These are phyloP conservation scores for Eurytoma californica DNA, from an alignment of 2,888 invertebrate genomes.

Conservation along the genomic window DNA sequence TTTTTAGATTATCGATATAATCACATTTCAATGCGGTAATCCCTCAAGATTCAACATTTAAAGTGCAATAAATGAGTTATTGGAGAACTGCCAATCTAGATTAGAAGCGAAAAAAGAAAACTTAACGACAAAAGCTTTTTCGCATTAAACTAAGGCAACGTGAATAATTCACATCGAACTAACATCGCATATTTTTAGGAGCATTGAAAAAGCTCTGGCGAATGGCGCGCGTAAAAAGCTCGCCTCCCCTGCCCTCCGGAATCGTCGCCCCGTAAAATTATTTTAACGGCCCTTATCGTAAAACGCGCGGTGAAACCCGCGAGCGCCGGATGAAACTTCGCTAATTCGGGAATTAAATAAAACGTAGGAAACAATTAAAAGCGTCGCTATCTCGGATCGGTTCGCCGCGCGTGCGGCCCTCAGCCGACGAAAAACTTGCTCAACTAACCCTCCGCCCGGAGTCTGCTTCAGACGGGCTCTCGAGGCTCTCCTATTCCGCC, in stretches of 20 bases:
- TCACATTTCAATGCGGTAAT: no score
- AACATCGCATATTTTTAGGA: no score
- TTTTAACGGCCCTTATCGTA: conserved; percentile 2
- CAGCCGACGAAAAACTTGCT: background rate
- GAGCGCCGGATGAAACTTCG: conserved; percentile 21
- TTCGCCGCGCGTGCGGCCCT: background rate
- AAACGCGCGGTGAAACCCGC: conserved; percentile 5
- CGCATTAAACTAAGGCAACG: no score
- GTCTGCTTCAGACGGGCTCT: conserved; percentile 43
- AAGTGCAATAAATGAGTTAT: no score
- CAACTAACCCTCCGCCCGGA: conserved; percentile 16
- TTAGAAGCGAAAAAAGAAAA: no score
- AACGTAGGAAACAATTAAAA: background rate
- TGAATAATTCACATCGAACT: no score
- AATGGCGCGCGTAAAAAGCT: no score
- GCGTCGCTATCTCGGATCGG: background rate
- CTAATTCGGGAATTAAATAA: conserved; percentile 45
- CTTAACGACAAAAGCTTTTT: no score
- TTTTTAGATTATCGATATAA: no score
- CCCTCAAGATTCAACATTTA: no score
- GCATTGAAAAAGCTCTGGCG: no score
- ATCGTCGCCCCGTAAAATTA: background rate
- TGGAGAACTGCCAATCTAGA: no score
- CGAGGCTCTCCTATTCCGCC: conserved; percentile 19
- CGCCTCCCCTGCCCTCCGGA: background rate